Conservation (phyloP, 2,797 vertebrate species). For the Pitangus sulphuratus region DNA sequence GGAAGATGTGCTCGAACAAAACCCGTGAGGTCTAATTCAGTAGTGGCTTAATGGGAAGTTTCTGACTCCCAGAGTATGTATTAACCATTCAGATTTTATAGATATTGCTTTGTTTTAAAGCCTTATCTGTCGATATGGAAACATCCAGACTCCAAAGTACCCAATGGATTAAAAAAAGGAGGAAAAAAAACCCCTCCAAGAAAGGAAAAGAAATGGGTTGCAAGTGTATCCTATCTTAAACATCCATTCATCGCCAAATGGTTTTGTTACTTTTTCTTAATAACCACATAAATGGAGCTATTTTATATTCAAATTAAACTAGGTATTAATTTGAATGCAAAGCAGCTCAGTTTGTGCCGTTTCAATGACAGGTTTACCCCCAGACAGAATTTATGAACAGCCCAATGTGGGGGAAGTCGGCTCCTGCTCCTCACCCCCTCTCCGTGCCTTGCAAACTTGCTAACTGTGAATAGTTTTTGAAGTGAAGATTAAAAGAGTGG, state of each 20-base stretch:
- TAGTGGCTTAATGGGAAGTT: conserved; percentile 47
- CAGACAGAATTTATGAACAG: conserved; percentile 66
- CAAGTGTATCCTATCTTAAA: conserved; percentile 75
- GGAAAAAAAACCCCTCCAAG: neutral
- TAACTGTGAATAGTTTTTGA: conserved; percentile 79
- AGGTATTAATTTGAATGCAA: conserved; percentile 85
- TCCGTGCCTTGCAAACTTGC: conserved; percentile 68
- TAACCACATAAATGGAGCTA: conserved; percentile 77
- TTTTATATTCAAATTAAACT: conserved; percentile 85
- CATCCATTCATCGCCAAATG: conserved; percentile 76
- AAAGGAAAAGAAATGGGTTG: conserved; percentile 46
- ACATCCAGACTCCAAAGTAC: conserved; percentile 58
- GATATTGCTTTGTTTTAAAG: conserved; percentile 52
- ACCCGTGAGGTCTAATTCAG: conserved; percentile 37
- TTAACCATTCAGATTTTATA: conserved; percentile 60
- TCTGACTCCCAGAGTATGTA: conserved; percentile 52
- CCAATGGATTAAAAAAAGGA: conserved; percentile 65
- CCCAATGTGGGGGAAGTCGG: conserved; percentile 50
- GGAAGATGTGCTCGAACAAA: conserved; percentile 47
- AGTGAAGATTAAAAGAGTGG: conserved; percentile 82
- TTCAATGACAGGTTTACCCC: conserved; percentile 77
- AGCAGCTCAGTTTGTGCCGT: conserved; percentile 75
- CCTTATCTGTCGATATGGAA: conserved; percentile 68
- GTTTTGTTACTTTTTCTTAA: conserved; percentile 72
- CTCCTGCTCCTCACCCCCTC: conserved; percentile 51